phyloP scores from a whole-genome alignment of 2,888 invertebrate species.

The Eristalis pertinax region DNA sequence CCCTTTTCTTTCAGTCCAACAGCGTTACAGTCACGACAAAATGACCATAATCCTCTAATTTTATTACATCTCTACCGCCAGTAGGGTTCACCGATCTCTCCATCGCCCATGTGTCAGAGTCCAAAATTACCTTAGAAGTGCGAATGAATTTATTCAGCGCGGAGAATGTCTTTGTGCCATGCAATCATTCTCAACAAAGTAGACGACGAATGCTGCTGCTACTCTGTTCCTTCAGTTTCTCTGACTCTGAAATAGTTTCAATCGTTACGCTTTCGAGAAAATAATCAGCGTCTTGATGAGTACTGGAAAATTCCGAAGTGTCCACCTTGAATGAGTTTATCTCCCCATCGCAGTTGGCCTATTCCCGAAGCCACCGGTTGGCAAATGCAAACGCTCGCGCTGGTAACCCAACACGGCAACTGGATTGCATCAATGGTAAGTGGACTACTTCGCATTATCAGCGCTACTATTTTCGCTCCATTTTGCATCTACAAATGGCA shows the following conservation, averaged over 20 bases:
- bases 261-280: slow-evolving; percentile 3
- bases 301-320: slow-evolving; percentile 26
- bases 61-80: background rate
- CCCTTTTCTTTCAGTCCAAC: background rate
- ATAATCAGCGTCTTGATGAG: background rate
- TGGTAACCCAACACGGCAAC: slow-evolving; percentile 48
- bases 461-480: slow-evolving; percentile 48
- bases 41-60: background rate
- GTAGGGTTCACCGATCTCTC: too few species aligned
- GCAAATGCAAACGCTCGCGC: slow-evolving; percentile 40
- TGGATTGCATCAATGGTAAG: slow-evolving; percentile 6
- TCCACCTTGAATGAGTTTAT: slow-evolving; percentile 13
- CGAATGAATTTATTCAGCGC: background rate
- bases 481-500: slow-evolving; percentile 37
- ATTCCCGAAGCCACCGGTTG: slow-evolving; percentile 5
- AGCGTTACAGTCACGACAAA: background rate
- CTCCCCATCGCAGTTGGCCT: background rate
- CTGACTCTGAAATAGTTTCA: background rate
- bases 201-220: background rate
- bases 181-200: background rate
- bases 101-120: background rate
- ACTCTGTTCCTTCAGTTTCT: background rate
- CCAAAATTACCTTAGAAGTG: background rate
- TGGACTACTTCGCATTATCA: slow-evolving; percentile 47
- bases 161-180: background rate